Base-by-base conservation (phyloP, 2,113 vertebrate species). In the Rhinogobius similis region DNA sequence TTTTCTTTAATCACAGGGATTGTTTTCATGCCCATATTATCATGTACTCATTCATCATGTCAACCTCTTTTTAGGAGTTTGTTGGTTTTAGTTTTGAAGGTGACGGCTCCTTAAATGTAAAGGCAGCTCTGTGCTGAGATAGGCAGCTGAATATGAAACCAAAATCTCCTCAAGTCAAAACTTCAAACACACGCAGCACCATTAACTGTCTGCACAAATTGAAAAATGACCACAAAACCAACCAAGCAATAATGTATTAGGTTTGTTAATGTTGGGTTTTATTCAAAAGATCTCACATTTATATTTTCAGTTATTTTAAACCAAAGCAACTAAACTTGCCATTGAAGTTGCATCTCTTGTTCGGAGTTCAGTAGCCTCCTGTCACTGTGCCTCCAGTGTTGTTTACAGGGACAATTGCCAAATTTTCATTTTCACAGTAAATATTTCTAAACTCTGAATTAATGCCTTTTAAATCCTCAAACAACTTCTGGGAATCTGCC, bases 351-450 rank as follows among this genome's bases (percentile, higher is more conserved):
- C 21, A 50, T 66, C 58, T 11, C 56, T 59, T 63, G 71, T 67
- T 9, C 50, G 75, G 70, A 70, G 73, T 75, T 84, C 70, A 73
- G 74, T 68, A 52, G 76, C 61, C 29, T 65, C 23, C 72, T 62
- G 71, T 82, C 79, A 9, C 82, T 83, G 82, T 86, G 85, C 82
- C 85, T 76, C 73, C 84, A 75, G 58, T 59, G 10, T 55, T 32
- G 74, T 84, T 89, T 79, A 89, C 86, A 86, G 79, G 70, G 74
- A 88, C 76, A 76, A 38, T 86, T 84, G 82, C 86, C 78, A 87
- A 87, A 84, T 82, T 80, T 81, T 75, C 70, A 56, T 69, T 68
- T 68, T 71, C 50, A 36, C 68, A 66, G 63, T 38, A 29, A 76
- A 70, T 23, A 76, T 78, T 70, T 61, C 65, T 20, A 24, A 78